phyloP scores from a whole-genome alignment of 2,797 vertebrate species.

The Xiphorhynchus erythropygius region DNA sequence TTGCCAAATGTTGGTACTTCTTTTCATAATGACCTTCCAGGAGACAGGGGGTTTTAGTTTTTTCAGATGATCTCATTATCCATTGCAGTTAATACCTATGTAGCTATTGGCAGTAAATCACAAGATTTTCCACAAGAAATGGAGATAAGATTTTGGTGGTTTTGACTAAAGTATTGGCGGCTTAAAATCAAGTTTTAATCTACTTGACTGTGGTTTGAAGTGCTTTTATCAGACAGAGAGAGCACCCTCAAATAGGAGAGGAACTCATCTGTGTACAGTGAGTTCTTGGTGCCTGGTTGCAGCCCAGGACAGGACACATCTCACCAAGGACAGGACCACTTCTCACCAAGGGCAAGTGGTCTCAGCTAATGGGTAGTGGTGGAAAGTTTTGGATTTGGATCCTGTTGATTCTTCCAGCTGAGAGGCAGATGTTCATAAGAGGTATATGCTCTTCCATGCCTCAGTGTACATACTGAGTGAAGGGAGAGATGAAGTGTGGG shows the following conservation, averaged over 20 bases:
- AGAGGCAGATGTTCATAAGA: background rate
- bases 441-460: background rate
- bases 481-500: background rate
- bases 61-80: background rate
- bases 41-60: background rate
- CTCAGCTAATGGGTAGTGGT: background rate
- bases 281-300: background rate
- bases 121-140: background rate
- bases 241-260: background rate
- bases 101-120: background rate
- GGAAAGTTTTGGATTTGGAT: background rate
- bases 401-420: background rate
- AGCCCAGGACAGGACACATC: background rate
- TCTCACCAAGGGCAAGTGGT: too few relatives aligned
- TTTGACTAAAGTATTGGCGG: background rate
- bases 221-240: background rate
- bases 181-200: background rate
- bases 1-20: constrained; percentile 22
- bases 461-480: background rate
- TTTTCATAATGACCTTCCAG: background rate
- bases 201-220: background rate
- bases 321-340: background rate
- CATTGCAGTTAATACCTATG: too few relatives aligned
- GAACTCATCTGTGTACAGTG: background rate
- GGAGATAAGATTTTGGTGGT: background rate